Conservation (phyloP, 2,113 vertebrate species). For the Corvus cornix region DNA sequence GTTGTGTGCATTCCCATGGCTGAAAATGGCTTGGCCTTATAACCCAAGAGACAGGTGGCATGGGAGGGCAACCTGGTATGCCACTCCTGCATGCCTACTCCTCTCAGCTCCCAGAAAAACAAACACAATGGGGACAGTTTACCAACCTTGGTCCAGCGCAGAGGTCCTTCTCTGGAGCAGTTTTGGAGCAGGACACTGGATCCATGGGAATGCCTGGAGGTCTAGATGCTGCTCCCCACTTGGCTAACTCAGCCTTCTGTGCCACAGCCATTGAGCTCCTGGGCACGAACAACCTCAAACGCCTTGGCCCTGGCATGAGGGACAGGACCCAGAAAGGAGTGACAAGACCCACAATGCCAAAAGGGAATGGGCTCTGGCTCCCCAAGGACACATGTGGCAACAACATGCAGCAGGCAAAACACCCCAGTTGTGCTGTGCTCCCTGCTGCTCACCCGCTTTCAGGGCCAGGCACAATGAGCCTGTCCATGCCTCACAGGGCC, state of each 20-base stretch:
- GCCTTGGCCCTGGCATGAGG: neutral
- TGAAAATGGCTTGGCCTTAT: neutral
- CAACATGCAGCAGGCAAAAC: neutral
- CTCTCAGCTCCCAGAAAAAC: neutral
- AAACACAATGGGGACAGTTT: neutral
- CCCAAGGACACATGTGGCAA: rapidly evolving
- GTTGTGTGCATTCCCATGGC: neutral
- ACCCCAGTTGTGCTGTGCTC: neutral
- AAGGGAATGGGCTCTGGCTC: neutral
- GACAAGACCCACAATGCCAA: neutral
- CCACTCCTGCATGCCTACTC: rapidly evolving
- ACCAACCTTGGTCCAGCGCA: neutral
- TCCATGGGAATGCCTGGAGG: rapidly evolving
- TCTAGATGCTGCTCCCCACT: neutral
- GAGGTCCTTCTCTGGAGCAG: neutral
- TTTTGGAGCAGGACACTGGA: neutral
- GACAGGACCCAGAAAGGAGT: neutral
- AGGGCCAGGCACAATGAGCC: rapidly evolving
- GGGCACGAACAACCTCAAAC: rapidly evolving
- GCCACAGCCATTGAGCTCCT: neutral
- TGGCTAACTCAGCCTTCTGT: rapidly evolving
- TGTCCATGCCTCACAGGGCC: rapidly evolving
- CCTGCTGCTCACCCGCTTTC: rapidly evolving
- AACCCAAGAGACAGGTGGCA: neutral
- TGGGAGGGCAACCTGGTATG: rapidly evolving